A percentile compares a stretch with the other conserved stretches of the same genome.
Evolutionary conservation across 2,113 vertebrate species (phyloP).

Genomic region (Poecile atricapillus): DNA sequence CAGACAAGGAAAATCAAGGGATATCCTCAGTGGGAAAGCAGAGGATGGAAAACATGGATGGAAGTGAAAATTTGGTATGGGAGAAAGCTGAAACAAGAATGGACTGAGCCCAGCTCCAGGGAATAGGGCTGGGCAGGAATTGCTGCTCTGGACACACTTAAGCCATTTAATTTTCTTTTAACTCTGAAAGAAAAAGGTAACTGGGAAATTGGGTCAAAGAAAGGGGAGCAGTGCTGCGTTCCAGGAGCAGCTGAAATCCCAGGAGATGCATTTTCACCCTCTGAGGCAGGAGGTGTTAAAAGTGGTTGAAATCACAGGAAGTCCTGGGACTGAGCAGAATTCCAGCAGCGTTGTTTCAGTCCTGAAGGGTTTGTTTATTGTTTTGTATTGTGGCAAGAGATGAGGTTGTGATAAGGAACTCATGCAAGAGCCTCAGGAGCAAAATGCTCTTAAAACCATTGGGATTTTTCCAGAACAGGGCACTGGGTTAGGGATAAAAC

Average conservation of each 20-base stretch:
- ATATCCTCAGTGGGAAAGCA: neutral
- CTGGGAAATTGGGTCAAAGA: neutral
- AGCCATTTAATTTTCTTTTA: neutral
- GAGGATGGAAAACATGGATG: neutral
- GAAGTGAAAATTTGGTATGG: neutral
- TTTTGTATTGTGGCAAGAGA: neutral
- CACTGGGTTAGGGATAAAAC: accelerated
- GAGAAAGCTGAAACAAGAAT: neutral
- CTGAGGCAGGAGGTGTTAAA: neutral
- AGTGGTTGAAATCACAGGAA: neutral
- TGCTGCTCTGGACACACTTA: neutral
- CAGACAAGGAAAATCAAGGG: neutral
- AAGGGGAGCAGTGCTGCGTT: neutral
- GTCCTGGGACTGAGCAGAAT: neutral
- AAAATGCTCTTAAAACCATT: neutral
- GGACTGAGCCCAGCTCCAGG: neutral
- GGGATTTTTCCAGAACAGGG: neutral
- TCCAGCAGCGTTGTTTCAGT: neutral
- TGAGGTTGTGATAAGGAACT: neutral
- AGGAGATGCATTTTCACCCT: neutral
- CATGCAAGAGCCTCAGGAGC: neutral
- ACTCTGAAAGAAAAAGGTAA: neutral
- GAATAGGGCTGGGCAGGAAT: neutral
- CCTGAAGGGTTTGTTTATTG: neutral
- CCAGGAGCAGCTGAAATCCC: neutral